A percentile compares a stretch with the other conserved stretches of the same genome.
Conservation (phyloP, 2,888 invertebrate species). For the Catocala fraxini region DNA sequence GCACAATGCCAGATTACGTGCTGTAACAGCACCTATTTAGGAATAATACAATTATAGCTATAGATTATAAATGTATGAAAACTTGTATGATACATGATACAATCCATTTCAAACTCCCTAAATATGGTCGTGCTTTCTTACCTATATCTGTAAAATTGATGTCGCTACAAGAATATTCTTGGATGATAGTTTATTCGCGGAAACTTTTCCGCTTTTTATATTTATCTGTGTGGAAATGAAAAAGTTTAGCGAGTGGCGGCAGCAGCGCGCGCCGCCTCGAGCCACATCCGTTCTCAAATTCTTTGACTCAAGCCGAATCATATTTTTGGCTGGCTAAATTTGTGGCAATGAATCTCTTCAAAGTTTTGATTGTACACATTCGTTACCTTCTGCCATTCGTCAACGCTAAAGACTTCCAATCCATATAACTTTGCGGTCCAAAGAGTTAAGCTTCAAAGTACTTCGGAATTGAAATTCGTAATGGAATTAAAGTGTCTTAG, state of each 20-base stretch:
- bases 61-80: too few species aligned
- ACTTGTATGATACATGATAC: background rate
- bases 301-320: constrained; percentile 69
- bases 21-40: too few species aligned
- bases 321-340: constrained; percentile 75
- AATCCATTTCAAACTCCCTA: background rate
- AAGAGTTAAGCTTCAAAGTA: constrained; percentile 71
- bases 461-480: constrained; percentile 64
- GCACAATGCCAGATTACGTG: too few species aligned
- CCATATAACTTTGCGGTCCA: constrained; percentile 73
- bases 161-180: constrained; percentile 33
- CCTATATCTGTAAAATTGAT: constrained; percentile 9
- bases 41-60: too few species aligned
- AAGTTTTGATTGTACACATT: constrained; percentile 85
- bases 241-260: constrained; percentile 57
- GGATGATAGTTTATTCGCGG: constrained; percentile 52
- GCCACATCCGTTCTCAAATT: constrained; percentile 64
- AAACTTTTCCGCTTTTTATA: constrained; percentile 56
- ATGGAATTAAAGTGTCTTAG: constrained; percentile 49
- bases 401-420: constrained; percentile 73
- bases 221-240: constrained; percentile 62
- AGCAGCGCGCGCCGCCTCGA: constrained; percentile 44
- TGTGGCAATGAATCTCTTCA: constrained; percentile 80
- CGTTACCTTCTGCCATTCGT: constrained; percentile 78
- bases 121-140: constrained; percentile 6